phyloP scores from a whole-genome alignment of 1,140 invertebrate genomes.

The Patella vulgata region DNA sequence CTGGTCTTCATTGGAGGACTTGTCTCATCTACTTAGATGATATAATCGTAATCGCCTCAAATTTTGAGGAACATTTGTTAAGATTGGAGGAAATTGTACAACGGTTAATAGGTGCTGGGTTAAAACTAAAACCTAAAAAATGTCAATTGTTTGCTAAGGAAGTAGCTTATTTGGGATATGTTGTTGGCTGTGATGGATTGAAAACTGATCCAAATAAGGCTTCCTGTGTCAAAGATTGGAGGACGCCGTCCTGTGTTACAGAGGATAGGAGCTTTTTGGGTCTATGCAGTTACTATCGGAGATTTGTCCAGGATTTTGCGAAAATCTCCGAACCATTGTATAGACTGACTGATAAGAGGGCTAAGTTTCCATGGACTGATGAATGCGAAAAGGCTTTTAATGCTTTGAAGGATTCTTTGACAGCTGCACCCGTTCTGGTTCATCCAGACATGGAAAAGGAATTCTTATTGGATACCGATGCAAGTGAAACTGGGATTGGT shows the following conservation, averaged over 20 bases:
- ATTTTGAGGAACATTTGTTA: conserved; percentile 23
- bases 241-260: conserved; percentile 10
- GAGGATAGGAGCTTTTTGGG: conserved; percentile 28
- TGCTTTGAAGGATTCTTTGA: conserved; percentile 22
- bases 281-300: conserved; percentile 22
- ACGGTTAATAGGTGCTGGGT: conserved; percentile 23
- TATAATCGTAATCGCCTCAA: conserved; percentile 26
- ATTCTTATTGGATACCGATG: conserved; percentile 38
- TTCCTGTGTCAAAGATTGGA: conserved; percentile 21
- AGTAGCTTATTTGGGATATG: conserved; percentile 33
- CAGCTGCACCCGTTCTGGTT: conserved; percentile 25
- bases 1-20: conserved; percentile 17
- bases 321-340: conserved; percentile 27
- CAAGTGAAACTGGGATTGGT: conserved; percentile 30
- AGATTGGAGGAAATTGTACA: conserved; percentile 29
- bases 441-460: conserved; percentile 11
- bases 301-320: conserved; percentile 27
- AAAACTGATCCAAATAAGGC: conserved; percentile 17
- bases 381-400: conserved; percentile 22
- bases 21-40: conserved; percentile 42
- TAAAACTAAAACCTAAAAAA: conserved; percentile 38
- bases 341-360: conserved; percentile 27
- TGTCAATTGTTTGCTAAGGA: conserved; percentile 34
- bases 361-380: conserved; percentile 31
- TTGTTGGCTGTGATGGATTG: conserved; percentile 19